Evolutionary conservation across 2,888 invertebrate genomes (phyloP), one percentile per base, ranked within the genome.

Genomic region (Dastarcus helophoroides): DNA sequence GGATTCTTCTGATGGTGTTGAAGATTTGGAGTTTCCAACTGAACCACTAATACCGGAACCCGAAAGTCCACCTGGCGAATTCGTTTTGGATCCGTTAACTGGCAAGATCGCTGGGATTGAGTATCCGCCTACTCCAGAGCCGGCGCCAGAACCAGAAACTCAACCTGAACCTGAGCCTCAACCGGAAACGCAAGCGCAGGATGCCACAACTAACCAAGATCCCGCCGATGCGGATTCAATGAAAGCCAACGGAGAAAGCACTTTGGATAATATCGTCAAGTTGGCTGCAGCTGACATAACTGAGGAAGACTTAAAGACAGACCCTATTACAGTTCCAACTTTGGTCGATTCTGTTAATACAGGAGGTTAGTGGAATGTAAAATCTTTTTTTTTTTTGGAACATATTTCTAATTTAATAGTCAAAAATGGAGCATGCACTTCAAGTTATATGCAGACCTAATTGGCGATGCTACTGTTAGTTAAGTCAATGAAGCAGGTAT

Each of bases 11-110:
- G 68, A 68, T 19, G 73, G 65, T 45, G 74, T 79, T 24, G 73
- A 74, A 54, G 78, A 76, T 40, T 53, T 75, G 42, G 76, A 78
- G 44, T 76, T 75, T 63, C 74, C 74, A 11, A 53, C 54, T 7
- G 67, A 67, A 31, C 49, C 65, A 36, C 69, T 69, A 36, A 55
- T 73, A 23, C 60, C 72, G 8, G 62, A 63, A 38, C 71, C 71
- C 1, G 68, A 68, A n/a, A 74, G 74, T 50, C 70, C 73, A 5
- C 73, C 73, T 6, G 67, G 74, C 35, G 74, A 74, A 31, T 72
- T 80, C 31, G 76, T 79, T 25, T 63, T 86, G 40, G 83, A 83
- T 50, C 79, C 79, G 1, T 58, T 71, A 9, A 77, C 77, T 2
- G 78, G 77, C 31, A 61, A 64, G 45, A 54, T 64, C 17, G 42